Percentiles rank a stretch among this genome's conserved stretches.
These are phyloP conservation scores for Daubentonia madagascariensis DNA, from an alignment of 2,113 vertebrate species.

Conservation along the genomic window DNA sequence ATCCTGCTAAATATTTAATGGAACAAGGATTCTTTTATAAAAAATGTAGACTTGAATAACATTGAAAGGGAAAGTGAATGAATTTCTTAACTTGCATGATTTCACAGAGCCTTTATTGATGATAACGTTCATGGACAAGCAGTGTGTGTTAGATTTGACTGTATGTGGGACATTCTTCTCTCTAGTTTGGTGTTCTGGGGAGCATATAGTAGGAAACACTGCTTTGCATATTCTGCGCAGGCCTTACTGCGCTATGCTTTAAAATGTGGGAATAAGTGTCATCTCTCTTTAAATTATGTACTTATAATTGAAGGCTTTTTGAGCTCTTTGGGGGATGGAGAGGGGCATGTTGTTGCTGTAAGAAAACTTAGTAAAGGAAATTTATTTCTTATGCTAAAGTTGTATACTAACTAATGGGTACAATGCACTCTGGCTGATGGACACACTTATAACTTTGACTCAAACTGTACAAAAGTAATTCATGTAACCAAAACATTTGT, in stretches of 20 bases:
- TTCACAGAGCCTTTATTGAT: not conserved
- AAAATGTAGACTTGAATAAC: not conserved
- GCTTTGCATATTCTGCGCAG: not conserved
- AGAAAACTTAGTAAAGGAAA: not conserved
- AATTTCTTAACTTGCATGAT: not conserved
- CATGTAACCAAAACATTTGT: too few relatives aligned
- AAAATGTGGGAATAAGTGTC: not conserved
- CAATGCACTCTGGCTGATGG: too few relatives aligned
- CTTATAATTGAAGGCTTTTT: not conserved
- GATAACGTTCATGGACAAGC: not conserved
- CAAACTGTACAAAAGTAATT: too few relatives aligned
- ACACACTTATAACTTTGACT: too few relatives aligned
- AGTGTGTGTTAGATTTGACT: not conserved
- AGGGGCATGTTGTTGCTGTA: not conserved
- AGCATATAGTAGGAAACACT: not conserved
- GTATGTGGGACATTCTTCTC: not conserved
- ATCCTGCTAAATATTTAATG: not conserved
- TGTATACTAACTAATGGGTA: not conserved
- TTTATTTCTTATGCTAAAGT: conserved; percentile 15
- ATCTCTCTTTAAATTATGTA: not conserved
- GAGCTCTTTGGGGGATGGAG: not conserved
- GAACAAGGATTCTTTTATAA: not conserved
- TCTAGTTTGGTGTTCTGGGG: not conserved
- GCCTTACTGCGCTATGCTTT: not conserved
- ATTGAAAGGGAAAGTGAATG: not conserved